A percentile compares a stretch with the other conserved stretches of the same genome.
Conservation (phyloP, 2,888 invertebrate species). For the Lumbricus terrestris region DNA sequence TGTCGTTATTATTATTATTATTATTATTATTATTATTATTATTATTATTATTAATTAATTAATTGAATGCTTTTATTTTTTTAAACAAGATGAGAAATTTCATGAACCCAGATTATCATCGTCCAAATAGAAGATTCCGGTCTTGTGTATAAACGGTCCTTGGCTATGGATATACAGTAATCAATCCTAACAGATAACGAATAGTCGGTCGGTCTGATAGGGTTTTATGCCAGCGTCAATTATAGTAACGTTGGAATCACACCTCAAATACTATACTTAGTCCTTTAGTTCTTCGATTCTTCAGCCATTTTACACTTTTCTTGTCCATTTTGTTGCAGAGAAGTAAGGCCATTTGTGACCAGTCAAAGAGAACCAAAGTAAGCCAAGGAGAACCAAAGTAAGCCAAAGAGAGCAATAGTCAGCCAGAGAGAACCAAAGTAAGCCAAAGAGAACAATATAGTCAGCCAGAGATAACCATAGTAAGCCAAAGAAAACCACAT, state of each 20-base stretch:
- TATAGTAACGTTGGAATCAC: background rate
- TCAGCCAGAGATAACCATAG: background rate
- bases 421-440: background rate
- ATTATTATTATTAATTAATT: too few relatives aligned
- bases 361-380: background rate
- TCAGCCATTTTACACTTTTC: background rate
- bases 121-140: too few relatives aligned
- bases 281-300: background rate
- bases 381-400: background rate
- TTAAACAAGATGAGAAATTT: too few relatives aligned
- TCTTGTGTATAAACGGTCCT: too few relatives aligned
- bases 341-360: background rate
- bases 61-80: too few relatives aligned
- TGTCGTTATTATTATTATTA: too few relatives aligned
- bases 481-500: background rate
- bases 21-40: too few relatives aligned
- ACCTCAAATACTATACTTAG: background rate
- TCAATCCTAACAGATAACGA: background rate
- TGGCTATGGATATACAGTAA: too few relatives aligned
- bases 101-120: too few relatives aligned
- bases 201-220: too few relatives aligned
- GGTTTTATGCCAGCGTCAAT: too few relatives aligned
- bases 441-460: background rate
- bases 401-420: background rate
- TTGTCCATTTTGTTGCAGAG: background rate